These are phyloP conservation scores for Bos indicus DNA, from an alignment of 2,113 vertebrate genomes.

Conservation along the genomic window DNA sequence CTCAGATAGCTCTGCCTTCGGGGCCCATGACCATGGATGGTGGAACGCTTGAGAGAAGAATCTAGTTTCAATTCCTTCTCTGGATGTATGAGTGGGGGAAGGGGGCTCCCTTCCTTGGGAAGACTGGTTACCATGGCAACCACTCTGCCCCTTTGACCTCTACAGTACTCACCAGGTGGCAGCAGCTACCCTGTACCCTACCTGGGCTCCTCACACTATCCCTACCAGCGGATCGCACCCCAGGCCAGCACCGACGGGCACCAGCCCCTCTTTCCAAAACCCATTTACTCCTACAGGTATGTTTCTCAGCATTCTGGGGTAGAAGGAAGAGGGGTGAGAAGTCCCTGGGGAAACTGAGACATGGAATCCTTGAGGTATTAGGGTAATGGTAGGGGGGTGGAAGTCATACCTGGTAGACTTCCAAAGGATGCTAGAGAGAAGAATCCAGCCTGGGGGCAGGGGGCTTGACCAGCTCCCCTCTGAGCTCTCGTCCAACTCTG, in stretches of 20 bases:
- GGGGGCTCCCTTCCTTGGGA: background rate
- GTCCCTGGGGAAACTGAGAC: background rate
- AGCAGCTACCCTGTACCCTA: slow-evolving; percentile 82
- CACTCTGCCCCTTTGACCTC: slow-evolving; percentile 44
- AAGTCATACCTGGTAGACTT: background rate
- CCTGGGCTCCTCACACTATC: slow-evolving; percentile 83
- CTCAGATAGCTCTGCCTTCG: background rate
- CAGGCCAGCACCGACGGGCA: slow-evolving; percentile 81
- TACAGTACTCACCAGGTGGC: slow-evolving; percentile 84
- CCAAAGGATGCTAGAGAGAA: background rate
- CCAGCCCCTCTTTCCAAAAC: slow-evolving; percentile 92
- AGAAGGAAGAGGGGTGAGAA: background rate
- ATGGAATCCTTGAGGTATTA: background rate
- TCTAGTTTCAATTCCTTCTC: background rate
- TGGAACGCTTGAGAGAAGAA: background rate
- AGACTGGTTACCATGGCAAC: background rate
- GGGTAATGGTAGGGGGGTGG: background rate
- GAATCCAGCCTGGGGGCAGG: background rate
- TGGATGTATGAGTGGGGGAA: background rate
- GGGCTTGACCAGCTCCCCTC: background rate
- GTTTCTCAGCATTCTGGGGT: background rate
- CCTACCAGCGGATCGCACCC: slow-evolving; percentile 85
- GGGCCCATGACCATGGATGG: background rate
- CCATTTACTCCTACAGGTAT: slow-evolving; percentile 99
- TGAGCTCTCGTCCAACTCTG: background rate